Percentiles rank a stretch among this genome's conserved stretches.
These are phyloP conservation scores for Spilogale gracilis DNA, from an alignment of 2,113 vertebrate species.

Conservation along the genomic window DNA sequence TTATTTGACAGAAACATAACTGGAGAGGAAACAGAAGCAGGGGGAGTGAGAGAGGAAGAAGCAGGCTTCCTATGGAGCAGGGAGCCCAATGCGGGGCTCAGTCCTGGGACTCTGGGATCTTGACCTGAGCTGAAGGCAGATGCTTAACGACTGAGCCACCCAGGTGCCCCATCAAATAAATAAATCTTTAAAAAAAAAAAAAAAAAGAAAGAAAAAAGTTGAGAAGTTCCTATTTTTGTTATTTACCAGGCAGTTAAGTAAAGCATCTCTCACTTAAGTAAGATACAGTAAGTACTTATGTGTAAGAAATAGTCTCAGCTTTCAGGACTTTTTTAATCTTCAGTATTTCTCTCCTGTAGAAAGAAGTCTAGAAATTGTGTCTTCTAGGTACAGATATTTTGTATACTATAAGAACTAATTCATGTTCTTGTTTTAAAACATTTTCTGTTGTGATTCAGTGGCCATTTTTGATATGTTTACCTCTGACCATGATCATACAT, in stretches of 20 bases:
- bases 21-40: no score
- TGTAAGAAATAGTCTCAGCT: background rate
- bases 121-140: no score
- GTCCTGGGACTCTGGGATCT: no score
- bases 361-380: background rate
- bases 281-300: background rate
- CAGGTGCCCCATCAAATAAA: background rate
- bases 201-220: background rate
- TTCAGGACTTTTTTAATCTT: conserved; percentile 30
- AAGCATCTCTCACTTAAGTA: background rate
- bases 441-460: conserved; percentile 1
- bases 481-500: background rate
- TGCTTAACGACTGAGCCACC: no score
- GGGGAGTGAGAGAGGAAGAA: no score
- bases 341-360: background rate
- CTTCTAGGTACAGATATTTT: background rate
- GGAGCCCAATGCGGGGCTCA: no score
- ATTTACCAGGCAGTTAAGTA: background rate
- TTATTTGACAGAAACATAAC: no score
- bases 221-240: background rate
- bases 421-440: background rate
- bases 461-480: background rate
- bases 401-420: background rate
- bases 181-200: background rate
- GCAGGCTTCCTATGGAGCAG: no score